phyloP scores from a whole-genome alignment of 2,888 invertebrate genomes.

The Pherbina coryleti region DNA sequence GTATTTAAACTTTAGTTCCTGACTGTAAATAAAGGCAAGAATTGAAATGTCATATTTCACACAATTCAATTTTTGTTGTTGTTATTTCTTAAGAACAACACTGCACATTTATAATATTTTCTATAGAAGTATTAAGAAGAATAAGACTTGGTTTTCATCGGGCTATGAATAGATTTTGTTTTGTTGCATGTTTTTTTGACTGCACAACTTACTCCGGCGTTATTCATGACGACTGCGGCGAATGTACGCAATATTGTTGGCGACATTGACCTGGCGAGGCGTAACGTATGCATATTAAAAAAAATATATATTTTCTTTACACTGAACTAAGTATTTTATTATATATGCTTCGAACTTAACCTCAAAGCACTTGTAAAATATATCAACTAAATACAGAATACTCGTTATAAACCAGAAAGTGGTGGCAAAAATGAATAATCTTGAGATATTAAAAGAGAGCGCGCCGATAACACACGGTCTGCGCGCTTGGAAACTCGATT shows the following conservation, averaged over 20 bases:
- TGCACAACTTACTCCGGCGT: slow-evolving; percentile 47
- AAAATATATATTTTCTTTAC: background rate
- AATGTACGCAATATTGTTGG: slow-evolving; percentile 47
- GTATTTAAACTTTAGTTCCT: too few relatives aligned
- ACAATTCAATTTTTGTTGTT: too few relatives aligned
- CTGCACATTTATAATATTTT: too few relatives aligned
- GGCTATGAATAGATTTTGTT: too few relatives aligned
- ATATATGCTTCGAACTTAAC: background rate
- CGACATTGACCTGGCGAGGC: slow-evolving; percentile 45
- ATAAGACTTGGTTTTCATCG: too few relatives aligned
- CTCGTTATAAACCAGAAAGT: too few relatives aligned
- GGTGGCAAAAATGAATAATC: too few relatives aligned
- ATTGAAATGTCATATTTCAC: too few relatives aligned
- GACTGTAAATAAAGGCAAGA: too few relatives aligned
- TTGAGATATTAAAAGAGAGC: too few relatives aligned
- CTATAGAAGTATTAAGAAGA: background rate
- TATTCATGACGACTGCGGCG: slow-evolving; percentile 44
- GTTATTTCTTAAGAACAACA: too few relatives aligned
- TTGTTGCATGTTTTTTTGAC: background rate
- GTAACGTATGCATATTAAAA: slow-evolving; percentile 47
- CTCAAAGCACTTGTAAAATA: background rate
- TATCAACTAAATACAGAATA: too few relatives aligned
- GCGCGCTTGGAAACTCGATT: background rate
- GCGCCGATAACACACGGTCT: background rate
- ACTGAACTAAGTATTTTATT: background rate